Evolutionary conservation across 2,888 invertebrate species (phyloP), one percentile per base, ranked within the genome.

Genomic region (Drosophila tripunctata): DNA sequence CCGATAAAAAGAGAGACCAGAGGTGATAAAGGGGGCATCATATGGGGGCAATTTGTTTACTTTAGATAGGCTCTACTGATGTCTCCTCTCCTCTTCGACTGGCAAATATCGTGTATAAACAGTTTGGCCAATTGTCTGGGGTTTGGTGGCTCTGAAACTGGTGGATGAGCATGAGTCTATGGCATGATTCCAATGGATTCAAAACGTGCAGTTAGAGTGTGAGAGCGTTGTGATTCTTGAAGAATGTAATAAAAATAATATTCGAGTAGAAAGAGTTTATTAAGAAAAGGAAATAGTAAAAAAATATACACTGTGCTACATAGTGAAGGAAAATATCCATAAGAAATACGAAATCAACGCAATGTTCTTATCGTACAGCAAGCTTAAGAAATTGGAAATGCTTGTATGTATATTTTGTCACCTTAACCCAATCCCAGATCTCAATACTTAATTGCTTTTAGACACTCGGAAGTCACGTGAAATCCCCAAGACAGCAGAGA

Each of bases 31-130:
- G 7, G 27, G 6, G 27, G n/a, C 8, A 17, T 17, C 27, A 21
- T 7, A 45, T 7, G 5, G 1, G 8, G 22, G 35, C 33, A 30
- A 7, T 27, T 54, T 75, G 75, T 69, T 75, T 44, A 60, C 45
- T 22, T 57, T 62, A 75, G 70, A 60, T 66, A 66, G 41, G 31
- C 27, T 5, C 30, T 19, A 43, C 33, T 14, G 5, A 31, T 38
- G 41, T 36, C 30, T 41, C 31, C 33, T 52, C 15, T 36, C 54
- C 30, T 30, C 66, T 43, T 12, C 5, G 1, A 33, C 50, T 47
- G 27, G n/a, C 50, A 62, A 73, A 67, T 67, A 74, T 73, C 38
- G 64, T 68, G 56, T 47, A 41, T 31, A 74, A 74, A 65, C 50
- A 69, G 52, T 43, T 41, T 60, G 15, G 19, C 12, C 17, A 19